phyloP scores from a whole-genome alignment of 2,797 vertebrate genomes.

The Anableps anableps region DNA sequence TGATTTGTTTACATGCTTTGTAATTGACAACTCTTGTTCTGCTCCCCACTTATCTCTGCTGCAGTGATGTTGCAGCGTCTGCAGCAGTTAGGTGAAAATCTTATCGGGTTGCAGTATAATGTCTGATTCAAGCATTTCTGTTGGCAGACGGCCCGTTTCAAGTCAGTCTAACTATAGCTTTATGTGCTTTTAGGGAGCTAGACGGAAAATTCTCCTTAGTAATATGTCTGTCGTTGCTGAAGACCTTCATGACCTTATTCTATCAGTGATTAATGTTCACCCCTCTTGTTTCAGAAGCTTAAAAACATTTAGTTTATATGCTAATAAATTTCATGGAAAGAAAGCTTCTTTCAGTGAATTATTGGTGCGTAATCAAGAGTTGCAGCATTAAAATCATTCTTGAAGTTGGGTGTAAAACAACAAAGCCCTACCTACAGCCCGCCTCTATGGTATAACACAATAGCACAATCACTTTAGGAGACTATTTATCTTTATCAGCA shows the following conservation, averaged over 20 bases:
- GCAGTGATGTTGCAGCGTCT: conserved; percentile 1
- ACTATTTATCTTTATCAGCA: conserved; percentile 75
- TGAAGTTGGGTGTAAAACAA: conserved; percentile 26
- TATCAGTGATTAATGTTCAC: conserved; percentile 59
- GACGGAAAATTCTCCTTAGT: conserved; percentile 23
- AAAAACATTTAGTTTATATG: conserved; percentile 49
- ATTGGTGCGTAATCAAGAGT: conserved; percentile 51
- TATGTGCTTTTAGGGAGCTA: conserved; percentile 14
- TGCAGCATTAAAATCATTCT: conserved; percentile 6
- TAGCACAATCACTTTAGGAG: conserved; percentile 58
- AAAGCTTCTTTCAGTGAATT: conserved; percentile 59
- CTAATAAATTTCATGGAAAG: conserved; percentile 51
- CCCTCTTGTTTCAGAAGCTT: conserved; percentile 22
- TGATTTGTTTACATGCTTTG: conserved; percentile 8
- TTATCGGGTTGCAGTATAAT: conserved; percentile 15
- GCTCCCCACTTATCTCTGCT: background rate
- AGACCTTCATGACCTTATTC: conserved; percentile 34
- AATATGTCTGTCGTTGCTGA: conserved; percentile 22
- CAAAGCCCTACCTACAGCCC: conserved; percentile 26
- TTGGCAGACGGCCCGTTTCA: conserved; percentile 15
- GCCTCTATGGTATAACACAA: conserved; percentile 36
- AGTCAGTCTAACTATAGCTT: conserved; percentile 19
- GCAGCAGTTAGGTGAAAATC: conserved; percentile 16
- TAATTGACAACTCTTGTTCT: conserved; percentile 3
- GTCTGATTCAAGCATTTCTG: conserved; percentile 10